Evolutionary conservation across 1,140 invertebrate genomes (phyloP).

Genomic region (Batillaria attramentaria): DNA sequence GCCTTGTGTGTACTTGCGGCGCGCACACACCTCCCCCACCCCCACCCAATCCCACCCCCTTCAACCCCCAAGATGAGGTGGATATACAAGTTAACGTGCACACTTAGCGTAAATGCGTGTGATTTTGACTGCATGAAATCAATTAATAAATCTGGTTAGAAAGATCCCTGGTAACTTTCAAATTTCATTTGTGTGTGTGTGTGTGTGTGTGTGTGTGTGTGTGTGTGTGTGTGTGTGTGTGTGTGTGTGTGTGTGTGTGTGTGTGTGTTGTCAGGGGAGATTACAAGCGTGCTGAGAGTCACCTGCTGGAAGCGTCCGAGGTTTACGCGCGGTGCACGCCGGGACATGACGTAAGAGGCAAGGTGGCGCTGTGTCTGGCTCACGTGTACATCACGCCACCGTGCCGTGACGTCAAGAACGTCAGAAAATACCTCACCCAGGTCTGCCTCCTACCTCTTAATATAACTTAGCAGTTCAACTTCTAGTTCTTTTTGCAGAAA

Average conservation of each 20-base stretch:
- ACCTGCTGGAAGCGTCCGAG: not conserved
- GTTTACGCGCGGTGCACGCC: conserved; percentile 23
- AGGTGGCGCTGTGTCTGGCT: conserved; percentile 15
- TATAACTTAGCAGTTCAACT: no score
- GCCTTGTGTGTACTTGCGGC: no score
- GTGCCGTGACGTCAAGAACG: not conserved
- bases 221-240: conserved; percentile 1
- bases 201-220: not conserved
- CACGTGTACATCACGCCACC: conserved; percentile 17
- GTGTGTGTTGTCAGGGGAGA: conserved; percentile 21
- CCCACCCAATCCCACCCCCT: no score
- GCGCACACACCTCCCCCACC: no score
- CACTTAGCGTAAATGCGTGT: no score
- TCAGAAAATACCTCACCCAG: not conserved
- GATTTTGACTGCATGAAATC: no score
- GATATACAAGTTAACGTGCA: no score
- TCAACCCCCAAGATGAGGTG: no score
- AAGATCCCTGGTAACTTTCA: no score
- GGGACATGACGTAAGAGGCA: conserved; percentile 19
- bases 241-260: conserved; percentile 15
- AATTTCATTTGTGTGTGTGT: conserved; percentile 2
- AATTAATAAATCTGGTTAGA: no score
- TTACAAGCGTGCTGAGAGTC: not conserved
- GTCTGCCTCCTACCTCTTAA: no score
- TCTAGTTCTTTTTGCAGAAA: no score